Percentiles rank a stretch among this genome's conserved stretches.
Conservation (phyloP, 2,113 vertebrate species). For the Mionectes macconnelli region DNA sequence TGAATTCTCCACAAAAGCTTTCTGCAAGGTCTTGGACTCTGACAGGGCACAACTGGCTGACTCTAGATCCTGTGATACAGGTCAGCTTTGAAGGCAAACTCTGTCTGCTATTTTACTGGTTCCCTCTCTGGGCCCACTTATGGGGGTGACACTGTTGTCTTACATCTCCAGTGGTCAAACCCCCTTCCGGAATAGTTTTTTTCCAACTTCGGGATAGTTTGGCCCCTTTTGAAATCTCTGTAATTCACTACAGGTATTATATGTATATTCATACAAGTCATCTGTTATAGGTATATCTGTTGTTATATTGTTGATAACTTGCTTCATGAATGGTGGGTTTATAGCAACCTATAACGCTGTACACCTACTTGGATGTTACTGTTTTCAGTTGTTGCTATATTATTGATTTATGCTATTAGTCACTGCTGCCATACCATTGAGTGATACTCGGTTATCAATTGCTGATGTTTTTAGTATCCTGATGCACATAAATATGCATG, state of each 20-base stretch:
- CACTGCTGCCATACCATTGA: neutral
- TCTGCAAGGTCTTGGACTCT: neutral
- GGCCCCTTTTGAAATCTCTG: neutral
- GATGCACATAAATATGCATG: too few relatives aligned
- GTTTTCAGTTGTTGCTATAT: neutral
- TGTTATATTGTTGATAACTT: neutral
- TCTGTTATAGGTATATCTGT: neutral
- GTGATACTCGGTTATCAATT: neutral
- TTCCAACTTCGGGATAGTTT: neutral
- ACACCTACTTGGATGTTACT: neutral
- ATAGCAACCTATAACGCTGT: neutral
- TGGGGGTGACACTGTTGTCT: rapidly evolving
- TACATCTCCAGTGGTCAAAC: neutral
- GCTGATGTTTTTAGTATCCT: neutral
- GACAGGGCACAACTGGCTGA: neutral
- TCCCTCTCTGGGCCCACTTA: rapidly evolving
- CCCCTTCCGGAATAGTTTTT: neutral
- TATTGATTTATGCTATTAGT: neutral
- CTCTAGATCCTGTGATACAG: rapidly evolving
- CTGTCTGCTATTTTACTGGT: neutral
- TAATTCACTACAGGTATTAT: rapidly evolving
- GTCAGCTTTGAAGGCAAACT: neutral
- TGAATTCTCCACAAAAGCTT: neutral
- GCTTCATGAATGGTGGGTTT: neutral
- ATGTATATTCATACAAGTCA: neutral